Evolutionary conservation across 2,113 vertebrate species (phyloP).

Genomic region (Hucho hucho): DNA sequence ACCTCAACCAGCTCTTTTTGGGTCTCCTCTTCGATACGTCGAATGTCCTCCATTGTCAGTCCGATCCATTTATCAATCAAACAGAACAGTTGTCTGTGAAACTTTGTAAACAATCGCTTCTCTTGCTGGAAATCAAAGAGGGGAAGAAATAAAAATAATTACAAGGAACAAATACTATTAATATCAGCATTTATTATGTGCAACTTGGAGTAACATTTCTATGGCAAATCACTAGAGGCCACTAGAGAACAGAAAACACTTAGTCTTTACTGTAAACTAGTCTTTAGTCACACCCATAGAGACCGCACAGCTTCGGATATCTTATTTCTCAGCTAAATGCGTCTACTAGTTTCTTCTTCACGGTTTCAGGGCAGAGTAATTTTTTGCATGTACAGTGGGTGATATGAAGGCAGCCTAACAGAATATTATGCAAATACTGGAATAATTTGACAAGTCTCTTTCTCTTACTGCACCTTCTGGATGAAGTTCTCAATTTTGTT

Average conservation of each 20-base stretch:
- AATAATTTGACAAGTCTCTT: background rate
- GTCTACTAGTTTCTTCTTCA: background rate
- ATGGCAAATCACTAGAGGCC: background rate
- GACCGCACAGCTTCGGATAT: too few species aligned
- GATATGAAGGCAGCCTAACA: background rate
- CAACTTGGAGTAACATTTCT: background rate
- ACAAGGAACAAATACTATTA: too few species aligned
- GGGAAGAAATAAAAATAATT: background rate
- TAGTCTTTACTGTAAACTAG: too few species aligned
- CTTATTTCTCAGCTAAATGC: background rate
- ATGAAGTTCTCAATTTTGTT: conserved; percentile 86
- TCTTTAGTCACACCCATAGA: too few species aligned
- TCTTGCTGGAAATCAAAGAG: conserved; percentile 79
- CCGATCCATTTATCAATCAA: conserved; percentile 89
- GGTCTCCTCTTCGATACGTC: conserved; percentile 92
- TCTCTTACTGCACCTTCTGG: conserved; percentile 79
- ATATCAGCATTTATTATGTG: background rate
- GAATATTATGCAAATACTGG: too few species aligned
- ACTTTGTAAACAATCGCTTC: conserved; percentile 90
- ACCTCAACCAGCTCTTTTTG: conserved; percentile 93
- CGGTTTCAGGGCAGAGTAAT: background rate
- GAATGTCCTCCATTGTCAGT: conserved; percentile 95
- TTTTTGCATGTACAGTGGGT: background rate
- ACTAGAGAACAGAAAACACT: conserved; percentile 6
- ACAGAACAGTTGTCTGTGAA: conserved; percentile 97